A percentile compares a stretch with the other conserved stretches of the same genome.
These are phyloP conservation scores for Cryptus armator DNA, from an alignment of 2,888 invertebrate genomes.

Conservation along the genomic window DNA sequence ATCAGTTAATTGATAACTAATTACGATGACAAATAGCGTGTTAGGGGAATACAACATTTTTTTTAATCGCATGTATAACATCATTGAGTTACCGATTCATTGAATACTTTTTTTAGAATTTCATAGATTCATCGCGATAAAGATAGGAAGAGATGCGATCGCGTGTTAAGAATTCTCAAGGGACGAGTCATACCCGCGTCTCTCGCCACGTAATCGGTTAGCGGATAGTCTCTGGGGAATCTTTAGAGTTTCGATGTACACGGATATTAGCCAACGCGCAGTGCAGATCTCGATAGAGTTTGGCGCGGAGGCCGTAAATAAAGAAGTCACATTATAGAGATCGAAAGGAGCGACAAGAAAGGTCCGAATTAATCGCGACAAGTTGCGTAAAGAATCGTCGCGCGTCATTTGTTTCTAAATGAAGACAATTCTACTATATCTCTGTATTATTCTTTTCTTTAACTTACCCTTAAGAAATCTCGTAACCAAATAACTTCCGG, in stretches of 20 bases:
- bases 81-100: background rate
- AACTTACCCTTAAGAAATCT: slow-evolving; percentile 93
- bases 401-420: background rate
- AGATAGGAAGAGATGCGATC: slow-evolving; percentile 39
- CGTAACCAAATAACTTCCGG: slow-evolving; percentile 95
- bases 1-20: background rate
- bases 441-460: background rate
- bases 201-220: slow-evolving; percentile 37
- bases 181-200: slow-evolving; percentile 57
- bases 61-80: background rate
- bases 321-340: slow-evolving; percentile 39
- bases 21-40: background rate
- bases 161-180: slow-evolving; percentile 60
- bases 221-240: slow-evolving; percentile 50
- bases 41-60: background rate
- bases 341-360: slow-evolving; percentile 42
- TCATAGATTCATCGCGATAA: slow-evolving; percentile 32
- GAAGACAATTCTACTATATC: background rate
- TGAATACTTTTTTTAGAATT: slow-evolving; percentile 16
- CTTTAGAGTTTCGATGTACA: background rate
- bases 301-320: slow-evolving; percentile 9
- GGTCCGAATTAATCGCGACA: background rate
- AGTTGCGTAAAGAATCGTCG: slow-evolving; percentile 36
- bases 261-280: slow-evolving; percentile 34
- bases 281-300: slow-evolving; percentile 38